These are phyloP conservation scores for Gymnocheta viridis DNA, from an alignment of 2,888 invertebrate species.

Conservation along the genomic window DNA sequence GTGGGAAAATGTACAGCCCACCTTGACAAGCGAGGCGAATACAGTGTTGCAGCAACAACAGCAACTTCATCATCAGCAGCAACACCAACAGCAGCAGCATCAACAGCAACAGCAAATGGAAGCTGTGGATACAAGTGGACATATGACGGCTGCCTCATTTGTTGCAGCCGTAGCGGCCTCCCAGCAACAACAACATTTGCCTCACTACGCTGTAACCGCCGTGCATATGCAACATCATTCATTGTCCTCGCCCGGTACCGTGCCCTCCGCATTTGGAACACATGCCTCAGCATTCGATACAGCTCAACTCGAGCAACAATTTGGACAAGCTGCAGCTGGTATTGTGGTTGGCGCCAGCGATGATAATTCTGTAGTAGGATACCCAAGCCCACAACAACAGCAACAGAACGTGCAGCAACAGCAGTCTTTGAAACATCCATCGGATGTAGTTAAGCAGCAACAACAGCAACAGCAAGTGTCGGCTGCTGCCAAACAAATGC, in stretches of 20 bases:
- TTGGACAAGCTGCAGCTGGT: constrained; percentile 71
- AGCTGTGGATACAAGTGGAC: constrained; percentile 75
- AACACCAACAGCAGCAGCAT: constrained; percentile 73
- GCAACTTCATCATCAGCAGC: constrained; percentile 72
- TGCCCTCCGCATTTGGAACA: constrained; percentile 78
- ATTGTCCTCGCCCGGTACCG: constrained; percentile 80
- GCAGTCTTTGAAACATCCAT: constrained; percentile 76
- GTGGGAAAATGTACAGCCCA: constrained; percentile 87
- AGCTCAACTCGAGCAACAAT: constrained; percentile 82
- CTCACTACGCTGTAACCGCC: constrained; percentile 79
- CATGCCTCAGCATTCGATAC: constrained; percentile 74
- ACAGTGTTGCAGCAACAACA: constrained; percentile 77
- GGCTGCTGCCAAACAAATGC: constrained; percentile 83
- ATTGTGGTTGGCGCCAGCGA: constrained; percentile 72
- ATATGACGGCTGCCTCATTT: constrained; percentile 78
- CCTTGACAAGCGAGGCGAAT: constrained; percentile 84
- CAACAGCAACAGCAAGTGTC: constrained; percentile 79
- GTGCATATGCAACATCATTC: constrained; percentile 81
- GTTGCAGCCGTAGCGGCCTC: constrained; percentile 79
- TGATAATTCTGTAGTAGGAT: constrained; percentile 78
- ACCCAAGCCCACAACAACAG: constrained; percentile 82
- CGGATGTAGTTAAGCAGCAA: constrained; percentile 79
- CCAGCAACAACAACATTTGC: constrained; percentile 76
- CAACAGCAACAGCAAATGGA: constrained; percentile 73
- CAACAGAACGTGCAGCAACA: constrained; percentile 71